These are phyloP conservation scores for Ariopsis seemanni DNA, from an alignment of 2,113 vertebrate species.

Conservation along the genomic window DNA sequence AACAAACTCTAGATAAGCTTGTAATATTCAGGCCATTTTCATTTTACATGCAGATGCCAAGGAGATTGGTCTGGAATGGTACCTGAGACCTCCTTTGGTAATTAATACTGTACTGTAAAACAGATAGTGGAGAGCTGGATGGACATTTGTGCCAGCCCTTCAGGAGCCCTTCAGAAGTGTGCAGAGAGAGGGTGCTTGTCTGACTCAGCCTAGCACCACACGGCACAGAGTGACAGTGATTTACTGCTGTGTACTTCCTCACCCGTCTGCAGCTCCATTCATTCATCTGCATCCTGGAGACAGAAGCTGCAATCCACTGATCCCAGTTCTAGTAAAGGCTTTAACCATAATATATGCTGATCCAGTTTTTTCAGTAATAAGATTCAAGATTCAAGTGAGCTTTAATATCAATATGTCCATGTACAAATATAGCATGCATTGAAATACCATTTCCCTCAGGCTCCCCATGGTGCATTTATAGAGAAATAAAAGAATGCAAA, in stretches of 20 bases:
- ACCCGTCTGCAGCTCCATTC: slow-evolving; percentile 49
- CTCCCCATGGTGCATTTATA: too few relatives aligned
- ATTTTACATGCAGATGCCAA: background rate
- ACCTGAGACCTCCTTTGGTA: slow-evolving; percentile 3
- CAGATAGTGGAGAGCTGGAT: slow-evolving; percentile 1
- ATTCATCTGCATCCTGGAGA: slow-evolving; percentile 62
- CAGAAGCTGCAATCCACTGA: slow-evolving; percentile 63
- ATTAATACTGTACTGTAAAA: slow-evolving; percentile 31
- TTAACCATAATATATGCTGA: slow-evolving; percentile 32
- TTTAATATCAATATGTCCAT: too few relatives aligned
- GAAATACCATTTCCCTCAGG: too few relatives aligned
- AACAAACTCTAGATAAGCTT: background rate
- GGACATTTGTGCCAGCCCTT: slow-evolving; percentile 21
- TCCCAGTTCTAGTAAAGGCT: slow-evolving; percentile 59
- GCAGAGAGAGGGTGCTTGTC: slow-evolving; percentile 39
- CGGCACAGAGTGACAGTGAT: slow-evolving; percentile 49
- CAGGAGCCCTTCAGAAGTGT: slow-evolving; percentile 28
- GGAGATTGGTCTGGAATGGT: background rate
- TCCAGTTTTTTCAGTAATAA: slow-evolving; percentile 1
- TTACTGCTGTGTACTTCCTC: slow-evolving; percentile 49
- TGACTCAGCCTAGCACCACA: slow-evolving; percentile 48
- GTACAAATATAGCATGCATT: too few relatives aligned
- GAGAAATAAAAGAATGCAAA: too few relatives aligned
- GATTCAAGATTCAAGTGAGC: background rate
- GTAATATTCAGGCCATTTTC: background rate